Percentiles rank a stretch among this genome's conserved stretches.
Evolutionary conservation across 2,888 invertebrate species (phyloP).

Genomic region (Horisme vitalbata): DNA sequence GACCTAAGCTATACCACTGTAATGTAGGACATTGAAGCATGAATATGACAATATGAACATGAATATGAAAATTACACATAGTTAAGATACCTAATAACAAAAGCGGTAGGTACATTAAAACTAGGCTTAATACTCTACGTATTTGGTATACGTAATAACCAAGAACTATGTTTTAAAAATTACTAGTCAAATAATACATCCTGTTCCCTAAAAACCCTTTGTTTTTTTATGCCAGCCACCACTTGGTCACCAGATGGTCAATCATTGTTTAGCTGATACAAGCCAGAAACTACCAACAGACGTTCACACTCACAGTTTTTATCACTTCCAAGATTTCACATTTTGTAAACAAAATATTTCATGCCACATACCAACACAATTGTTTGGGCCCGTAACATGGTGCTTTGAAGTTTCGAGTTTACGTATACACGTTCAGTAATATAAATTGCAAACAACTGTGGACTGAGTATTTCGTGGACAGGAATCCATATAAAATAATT

Average conservation of each 20-base stretch:
- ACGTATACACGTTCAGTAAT: too few species aligned
- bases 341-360: constrained; percentile 40
- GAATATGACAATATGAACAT: too few species aligned
- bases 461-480: too few species aligned
- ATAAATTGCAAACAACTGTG: too few species aligned
- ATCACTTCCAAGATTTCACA: constrained; percentile 42
- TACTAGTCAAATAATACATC: constrained; percentile 10
- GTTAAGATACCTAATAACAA: too few species aligned
- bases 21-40: too few species aligned
- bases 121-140: too few species aligned
- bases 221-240: constrained; percentile 43
- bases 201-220: constrained; percentile 26
- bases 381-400: constrained; percentile 7
- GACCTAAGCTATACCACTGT: too few species aligned
- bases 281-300: constrained; percentile 39
- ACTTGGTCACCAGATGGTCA: constrained; percentile 78
- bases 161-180: neutral
- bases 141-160: too few species aligned
- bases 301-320: constrained; percentile 43
- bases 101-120: too few species aligned
- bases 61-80: too few species aligned
- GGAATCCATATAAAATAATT: too few species aligned
- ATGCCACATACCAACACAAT: constrained; percentile 16
- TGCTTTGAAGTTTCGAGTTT: neutral
- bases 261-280: constrained; percentile 47